Base-by-base conservation (phyloP, 2,888 invertebrate species). In the Aspidapion aeneum region DNA sequence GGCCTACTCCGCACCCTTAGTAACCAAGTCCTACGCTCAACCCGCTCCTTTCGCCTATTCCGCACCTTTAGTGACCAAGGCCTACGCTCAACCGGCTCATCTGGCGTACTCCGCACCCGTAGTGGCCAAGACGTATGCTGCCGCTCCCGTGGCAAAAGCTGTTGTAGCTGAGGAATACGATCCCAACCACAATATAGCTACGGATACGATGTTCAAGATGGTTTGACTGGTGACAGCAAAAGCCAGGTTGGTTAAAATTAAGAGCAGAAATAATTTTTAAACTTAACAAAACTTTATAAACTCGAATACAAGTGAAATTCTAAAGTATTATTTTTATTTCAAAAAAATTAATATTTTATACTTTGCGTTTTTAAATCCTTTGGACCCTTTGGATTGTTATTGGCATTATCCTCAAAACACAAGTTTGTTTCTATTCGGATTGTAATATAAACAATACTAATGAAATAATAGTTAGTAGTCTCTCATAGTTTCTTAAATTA, bases 201-300 rank as follows among this genome's bases (percentile, higher is more conserved):
- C 78, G 81, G 83, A 0, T 85, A 85, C 75, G 83, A 84, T 67
- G 83, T 85, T 9, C 83, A 85, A 71, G 85, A 85, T 69, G 78
- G 80, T 65, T 77, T 84, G 58, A 85, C 85, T 67, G 85, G 85
- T 17, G 85, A 85, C 79, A 82, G 74, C 77, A 85, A 85, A 75
- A 81, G 79, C 35, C 88, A 88, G 77, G 84, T 84, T 9, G 17
- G 17, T 52, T 17, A 9, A 9, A 5, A 9, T 52, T 9, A 3
- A 5, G n/a, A 9, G 7, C 7, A 52, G 7, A 5, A 17, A 17
- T 52, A 52, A 60, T 57, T 12, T 66, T 66, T 18, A 70, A 68
- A 52, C 17, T 9, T 52, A 52, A 5, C 52, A 48, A 48, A n/a
- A n/a, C n/a, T n/a, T n/a, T n/a, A n/a, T n/a, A n/a, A n/a, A n/a